Evolutionary conservation across 2,113 vertebrate genomes (phyloP), one percentile per base, ranked within the genome.

Genomic region (Rattus rattus): DNA sequence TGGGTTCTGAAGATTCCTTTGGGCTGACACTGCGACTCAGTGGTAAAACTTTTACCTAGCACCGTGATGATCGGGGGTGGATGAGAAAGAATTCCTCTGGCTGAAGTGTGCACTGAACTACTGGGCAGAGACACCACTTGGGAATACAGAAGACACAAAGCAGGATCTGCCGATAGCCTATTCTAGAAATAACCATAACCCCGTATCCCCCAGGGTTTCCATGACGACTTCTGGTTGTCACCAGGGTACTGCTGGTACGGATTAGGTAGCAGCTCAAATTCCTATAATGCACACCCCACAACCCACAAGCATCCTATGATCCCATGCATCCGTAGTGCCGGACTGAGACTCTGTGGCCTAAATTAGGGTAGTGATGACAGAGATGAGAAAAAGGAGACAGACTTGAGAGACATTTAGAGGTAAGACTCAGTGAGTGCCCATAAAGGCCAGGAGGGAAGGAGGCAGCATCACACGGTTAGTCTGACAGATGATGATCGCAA

Each of bases 11-110:
- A 69, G 43, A 36, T 0, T 87, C 17, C 28, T 69, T 52, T 87
- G 43, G 61, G 63, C 16, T 11, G 17, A 17, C 28, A 28, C 2
- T 22, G 11, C 33, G 49, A 20, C 24, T 86, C 61, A 49, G 63
- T 69, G 43, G 84, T 49, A 49, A 52, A 69, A 65, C 11, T 22
- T 30, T 69, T 52, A 10, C 43, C 84, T 69, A 87, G 47, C 54
- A 88, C 67, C 7, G 13, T 56, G 4, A 8, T 5, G 22, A 12
- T 4, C 5, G 2, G 26, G 1, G 4, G 61, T 1, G 12, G 28
- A 5, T 14, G 7, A 89, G 61, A 63, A 88, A 90, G 77, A 7
- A 77, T 77, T 92, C 26, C 75, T 94, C 24, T 81, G 70, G 93
- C 49, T 39, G 83, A 81, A 97, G 43, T 36, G 72, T 7, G 3